Conservation (phyloP, 2,113 vertebrate genomes). For the Ginglymostoma cirratum region DNA sequence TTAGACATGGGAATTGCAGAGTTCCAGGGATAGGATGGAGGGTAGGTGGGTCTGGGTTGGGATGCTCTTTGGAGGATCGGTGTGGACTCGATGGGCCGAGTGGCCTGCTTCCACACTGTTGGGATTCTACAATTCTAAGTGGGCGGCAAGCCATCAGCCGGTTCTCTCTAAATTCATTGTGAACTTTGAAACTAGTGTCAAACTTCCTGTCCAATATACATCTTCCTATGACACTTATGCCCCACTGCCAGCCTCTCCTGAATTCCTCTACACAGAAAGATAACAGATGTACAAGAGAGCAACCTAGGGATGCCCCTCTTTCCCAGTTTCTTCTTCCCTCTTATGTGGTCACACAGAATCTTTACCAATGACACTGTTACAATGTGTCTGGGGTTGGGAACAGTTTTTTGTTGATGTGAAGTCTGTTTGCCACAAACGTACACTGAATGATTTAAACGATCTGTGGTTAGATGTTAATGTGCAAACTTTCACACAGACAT, state of each 20-base stretch:
- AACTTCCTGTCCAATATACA: neutral
- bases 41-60: too few species aligned
- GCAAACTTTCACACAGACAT: neutral
- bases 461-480: neutral
- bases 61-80: too few species aligned
- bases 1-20: too few species aligned
- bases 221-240: neutral
- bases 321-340: neutral
- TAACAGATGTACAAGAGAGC: neutral
- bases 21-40: too few species aligned
- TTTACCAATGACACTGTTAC: neutral
- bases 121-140: neutral
- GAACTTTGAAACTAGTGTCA: neutral
- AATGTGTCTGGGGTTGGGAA: neutral
- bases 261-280: neutral
- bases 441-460: neutral
- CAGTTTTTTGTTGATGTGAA: neutral
- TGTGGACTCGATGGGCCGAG: too few species aligned
- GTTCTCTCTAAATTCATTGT: neutral
- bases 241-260: neutral
- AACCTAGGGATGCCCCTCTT: neutral
- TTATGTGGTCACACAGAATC: neutral
- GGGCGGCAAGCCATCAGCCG: neutral
- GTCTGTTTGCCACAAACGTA: neutral
- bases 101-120: too few species aligned